Evolutionary conservation across 2,888 invertebrate genomes (phyloP).

Genomic region (Epinotia bilunana): DNA sequence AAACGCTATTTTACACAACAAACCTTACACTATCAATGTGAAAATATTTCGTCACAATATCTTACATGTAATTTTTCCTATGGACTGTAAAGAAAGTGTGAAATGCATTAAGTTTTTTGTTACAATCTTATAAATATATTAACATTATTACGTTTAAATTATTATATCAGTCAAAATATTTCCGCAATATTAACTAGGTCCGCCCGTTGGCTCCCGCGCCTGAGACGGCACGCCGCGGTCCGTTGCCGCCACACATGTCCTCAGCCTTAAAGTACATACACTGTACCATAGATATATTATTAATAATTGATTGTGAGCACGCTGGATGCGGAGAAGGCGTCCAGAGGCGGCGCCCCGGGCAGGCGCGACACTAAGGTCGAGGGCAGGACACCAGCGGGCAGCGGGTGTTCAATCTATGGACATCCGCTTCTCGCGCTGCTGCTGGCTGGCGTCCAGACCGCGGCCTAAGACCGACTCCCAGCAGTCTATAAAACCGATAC

Average conservation of each 20-base stretch:
- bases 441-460: too few species aligned
- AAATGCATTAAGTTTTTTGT: slow-evolving; percentile 83
- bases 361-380: slow-evolving; percentile 15
- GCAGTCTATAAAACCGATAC: slow-evolving; percentile 12
- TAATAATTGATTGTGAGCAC: slow-evolving; percentile 31
- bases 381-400: slow-evolving; percentile 3
- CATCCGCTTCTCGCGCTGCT: too few species aligned
- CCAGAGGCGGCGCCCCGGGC: background rate
- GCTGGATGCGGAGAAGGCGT: background rate
- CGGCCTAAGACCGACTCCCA: slow-evolving; percentile 5
- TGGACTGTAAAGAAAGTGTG: slow-evolving; percentile 83
- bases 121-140: slow-evolving; percentile 81
- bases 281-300: slow-evolving; percentile 22
- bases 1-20: slow-evolving; percentile 81
- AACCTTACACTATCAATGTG: slow-evolving; percentile 81
- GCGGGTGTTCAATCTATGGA: too few species aligned
- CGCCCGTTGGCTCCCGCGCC: slow-evolving; percentile 21
- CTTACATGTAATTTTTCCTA: slow-evolving; percentile 76
- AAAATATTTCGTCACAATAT: slow-evolving; percentile 82
- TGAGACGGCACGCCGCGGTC: background rate
- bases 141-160: slow-evolving; percentile 78
- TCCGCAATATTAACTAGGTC: slow-evolving; percentile 71
- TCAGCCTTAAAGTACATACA: slow-evolving; percentile 31
- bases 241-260: background rate
- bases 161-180: slow-evolving; percentile 83